Evolutionary conservation across 2,797 vertebrate species (phyloP).

Genomic region (Siniperca scherzeri): DNA sequence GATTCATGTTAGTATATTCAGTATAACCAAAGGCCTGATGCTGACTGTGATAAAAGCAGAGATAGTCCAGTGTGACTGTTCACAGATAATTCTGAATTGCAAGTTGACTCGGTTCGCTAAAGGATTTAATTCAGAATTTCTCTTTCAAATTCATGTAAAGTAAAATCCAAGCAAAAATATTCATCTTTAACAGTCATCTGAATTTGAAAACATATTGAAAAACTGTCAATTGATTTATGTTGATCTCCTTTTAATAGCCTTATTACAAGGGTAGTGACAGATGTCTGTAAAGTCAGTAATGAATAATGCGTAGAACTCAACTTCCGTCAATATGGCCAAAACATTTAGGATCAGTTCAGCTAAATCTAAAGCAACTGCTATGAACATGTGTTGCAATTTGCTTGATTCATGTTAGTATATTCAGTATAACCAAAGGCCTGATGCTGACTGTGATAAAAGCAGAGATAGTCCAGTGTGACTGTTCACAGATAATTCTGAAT

Average conservation of each 20-base stretch:
- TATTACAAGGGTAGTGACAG: background rate
- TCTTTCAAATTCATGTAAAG: background rate
- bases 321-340: background rate
- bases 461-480: background rate
- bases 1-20: background rate
- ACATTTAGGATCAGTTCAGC: background rate
- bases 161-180: background rate
- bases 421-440: background rate
- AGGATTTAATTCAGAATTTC: background rate
- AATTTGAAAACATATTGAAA: conserved; percentile 34
- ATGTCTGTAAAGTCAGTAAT: background rate
- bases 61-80: background rate
- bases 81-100: background rate
- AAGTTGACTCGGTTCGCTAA: background rate
- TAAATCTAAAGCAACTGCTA: conserved; percentile 71
- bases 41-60: background rate
- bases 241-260: background rate
- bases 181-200: background rate
- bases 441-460: background rate
- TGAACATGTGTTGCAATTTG: background rate
- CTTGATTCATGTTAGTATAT: background rate
- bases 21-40: background rate
- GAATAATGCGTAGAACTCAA: background rate
- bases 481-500: background rate
- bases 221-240: conserved; percentile 5